Evolutionary conservation across 2,113 vertebrate species (phyloP), one percentile per base, ranked within the genome.

Genomic region (Tetrax tetrax): DNA sequence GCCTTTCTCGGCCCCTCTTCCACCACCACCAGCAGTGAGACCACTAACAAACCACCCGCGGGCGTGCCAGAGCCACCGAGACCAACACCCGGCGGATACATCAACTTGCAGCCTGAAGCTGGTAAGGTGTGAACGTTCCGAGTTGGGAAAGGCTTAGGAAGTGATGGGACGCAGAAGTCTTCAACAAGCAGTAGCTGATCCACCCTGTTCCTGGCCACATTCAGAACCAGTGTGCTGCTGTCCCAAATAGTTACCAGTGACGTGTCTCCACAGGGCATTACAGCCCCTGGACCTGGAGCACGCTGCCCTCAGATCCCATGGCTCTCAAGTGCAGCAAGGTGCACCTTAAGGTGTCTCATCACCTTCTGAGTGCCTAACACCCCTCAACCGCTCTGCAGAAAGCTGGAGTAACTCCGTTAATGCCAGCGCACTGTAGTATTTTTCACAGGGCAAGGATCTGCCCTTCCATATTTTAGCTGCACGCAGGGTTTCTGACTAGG

Each of bases 21-120:
- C 66, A 91, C 45, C 72, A 45, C 38, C n/a, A 27, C 31, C 64
- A 59, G 60, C 43, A 45, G 15, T 1, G 38, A 61, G 37, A 47
- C 21, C 59, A 41, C 66, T 21, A 57, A 41, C 35, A 7, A 57
- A 2, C 2, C 35, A 14, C 33, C 92, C 0, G 0, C 16, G 2
- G 37, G 0, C 0, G 7, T 38, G 4, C 70, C 76, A 1, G 51
- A 70, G 45, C 2, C 87, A 6, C 60, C 20, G 0, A 35, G 5
- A 11, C 59, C 95, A 6, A 70, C 92, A 3, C 22, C 80, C 0
- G 2, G 14, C 0, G 97, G 97, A 27, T 7, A 64, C 69, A 95
- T 95, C 95, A 86, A 65, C 56, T 25, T 95, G 37, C 14, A 43
- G 2, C 93, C 95, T 0, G 5, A 7, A 31, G 3, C 63, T 3